Base-by-base conservation (phyloP, 2,888 invertebrate species). In the Acanthopleura granulata region DNA sequence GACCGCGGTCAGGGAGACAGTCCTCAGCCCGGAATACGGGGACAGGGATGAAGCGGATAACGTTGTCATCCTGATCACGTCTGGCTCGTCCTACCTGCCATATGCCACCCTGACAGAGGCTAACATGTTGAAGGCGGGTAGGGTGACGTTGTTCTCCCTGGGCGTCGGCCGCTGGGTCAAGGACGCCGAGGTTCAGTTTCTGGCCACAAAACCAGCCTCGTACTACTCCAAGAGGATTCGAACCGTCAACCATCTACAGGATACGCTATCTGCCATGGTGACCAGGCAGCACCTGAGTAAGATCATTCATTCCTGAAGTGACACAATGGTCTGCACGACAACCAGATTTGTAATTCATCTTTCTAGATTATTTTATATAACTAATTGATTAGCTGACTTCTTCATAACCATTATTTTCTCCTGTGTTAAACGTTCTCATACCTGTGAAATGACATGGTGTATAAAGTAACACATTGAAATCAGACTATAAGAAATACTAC, bases 151-250 rank as follows among this genome's bases (percentile, higher is more conserved):
- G 66, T 66, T 66, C 25, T 22, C 29, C 6, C 18, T 66, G 16
- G 66, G 66, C 25, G 25, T 66, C 29, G 66, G 66, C 15, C 22
- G 25, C 6, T 66, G 66, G 66, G 27, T 66, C 16, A 27, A 25
- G 18, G 66, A 66, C 66, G 22, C 66, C 29, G 66, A 66, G 66
- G 16, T 66, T 14, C 66, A 66, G 29, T 66, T 66, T 25, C 18
- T 66, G 22, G 66, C 66, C 16, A 66, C 12, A 1, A 66, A 66
- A 27, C 66, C 66, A 12, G 22, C 66, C 16, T 27, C 66, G 6
- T 66, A 27, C 25, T 66, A 27, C 25, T 27, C n/a, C 22, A 57
- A 57, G 22, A 57, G 57, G 22, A 57, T 57, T 22, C 18, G 3
- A 12, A 57, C 57, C 3, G 57, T 57, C 22, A 57, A 12, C 22